Conservation (phyloP, 1,140 invertebrate species). For the Akabosia matsudoensis region DNA sequence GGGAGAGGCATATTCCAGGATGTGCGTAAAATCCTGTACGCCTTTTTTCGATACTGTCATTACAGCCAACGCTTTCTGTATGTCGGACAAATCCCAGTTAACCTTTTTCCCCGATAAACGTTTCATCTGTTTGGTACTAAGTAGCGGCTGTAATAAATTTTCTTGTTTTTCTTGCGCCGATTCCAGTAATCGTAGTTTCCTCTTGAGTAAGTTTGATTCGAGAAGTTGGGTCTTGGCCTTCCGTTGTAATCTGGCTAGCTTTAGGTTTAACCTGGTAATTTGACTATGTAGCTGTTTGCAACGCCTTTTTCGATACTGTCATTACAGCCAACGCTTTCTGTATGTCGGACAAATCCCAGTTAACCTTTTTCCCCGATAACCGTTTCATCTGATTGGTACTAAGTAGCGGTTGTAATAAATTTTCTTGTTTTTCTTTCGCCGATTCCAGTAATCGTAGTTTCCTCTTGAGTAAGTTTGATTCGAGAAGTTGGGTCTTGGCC, state of each 20-base stretch:
- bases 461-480: too few species aligned
- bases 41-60: neutral
- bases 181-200: too few species aligned
- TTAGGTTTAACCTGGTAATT: too few species aligned
- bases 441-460: too few species aligned
- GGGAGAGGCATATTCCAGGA: neutral
- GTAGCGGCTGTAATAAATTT: neutral
- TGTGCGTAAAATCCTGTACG: neutral
- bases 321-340: neutral
- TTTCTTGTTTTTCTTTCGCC: neutral
- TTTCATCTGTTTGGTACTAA: neutral
- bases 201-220: too few species aligned
- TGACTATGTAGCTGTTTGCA: too few species aligned
- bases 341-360: neutral
- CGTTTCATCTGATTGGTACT: neutral
- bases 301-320: neutral
- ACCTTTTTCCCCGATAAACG: neutral
- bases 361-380: neutral
- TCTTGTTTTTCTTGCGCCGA: neutral
- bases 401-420: neutral
- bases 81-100: neutral
- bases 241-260: too few species aligned
- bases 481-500: too few species aligned
- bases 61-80: neutral
- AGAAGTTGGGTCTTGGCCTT: too few species aligned